Percentiles rank a stretch among this genome's conserved stretches.
phyloP scores from a whole-genome alignment of 2,888 invertebrate genomes.

The Spodoptera exigua region DNA sequence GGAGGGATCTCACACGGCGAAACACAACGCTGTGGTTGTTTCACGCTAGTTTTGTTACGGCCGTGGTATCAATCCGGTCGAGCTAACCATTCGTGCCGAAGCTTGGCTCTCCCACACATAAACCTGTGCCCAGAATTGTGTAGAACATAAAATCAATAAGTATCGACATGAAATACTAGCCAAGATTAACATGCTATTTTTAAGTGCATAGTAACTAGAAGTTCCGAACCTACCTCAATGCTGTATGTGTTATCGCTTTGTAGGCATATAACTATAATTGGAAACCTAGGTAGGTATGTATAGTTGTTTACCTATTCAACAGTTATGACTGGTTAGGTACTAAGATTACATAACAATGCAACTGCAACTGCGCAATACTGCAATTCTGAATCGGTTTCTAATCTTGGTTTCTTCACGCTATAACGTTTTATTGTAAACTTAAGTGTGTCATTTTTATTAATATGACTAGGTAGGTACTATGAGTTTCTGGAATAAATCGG shows the following conservation, averaged over 20 bases:
- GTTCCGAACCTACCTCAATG: slow-evolving; percentile 40
- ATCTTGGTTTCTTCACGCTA: neutral
- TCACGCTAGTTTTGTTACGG: no score
- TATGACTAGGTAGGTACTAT: no score
- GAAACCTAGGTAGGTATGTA: slow-evolving; percentile 15
- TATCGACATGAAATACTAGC: neutral
- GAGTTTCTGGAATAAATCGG: no score
- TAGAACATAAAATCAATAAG: slow-evolving; percentile 2
- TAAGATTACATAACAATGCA: slow-evolving; percentile 12
- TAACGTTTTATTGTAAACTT: neutral
- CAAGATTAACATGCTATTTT: slow-evolving; percentile 18
- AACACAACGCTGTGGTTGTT: no score
- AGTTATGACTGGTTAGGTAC: slow-evolving; percentile 1
- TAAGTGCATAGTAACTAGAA: slow-evolving; percentile 8
- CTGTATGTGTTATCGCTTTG: slow-evolving; percentile 25
- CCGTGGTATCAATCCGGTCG: no score
- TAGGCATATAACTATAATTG: slow-evolving; percentile 16
- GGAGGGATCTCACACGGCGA: no score
- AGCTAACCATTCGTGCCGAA: no score
- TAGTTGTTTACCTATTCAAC: slow-evolving; percentile 32
- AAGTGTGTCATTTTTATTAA: no score
- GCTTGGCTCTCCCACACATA: no score
- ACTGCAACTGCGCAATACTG: slow-evolving; percentile 23
- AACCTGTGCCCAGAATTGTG: neutral
- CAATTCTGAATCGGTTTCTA: slow-evolving; percentile 15